Evolutionary conservation across 2,888 invertebrate species (phyloP).

Genomic region (Julus scanicus): DNA sequence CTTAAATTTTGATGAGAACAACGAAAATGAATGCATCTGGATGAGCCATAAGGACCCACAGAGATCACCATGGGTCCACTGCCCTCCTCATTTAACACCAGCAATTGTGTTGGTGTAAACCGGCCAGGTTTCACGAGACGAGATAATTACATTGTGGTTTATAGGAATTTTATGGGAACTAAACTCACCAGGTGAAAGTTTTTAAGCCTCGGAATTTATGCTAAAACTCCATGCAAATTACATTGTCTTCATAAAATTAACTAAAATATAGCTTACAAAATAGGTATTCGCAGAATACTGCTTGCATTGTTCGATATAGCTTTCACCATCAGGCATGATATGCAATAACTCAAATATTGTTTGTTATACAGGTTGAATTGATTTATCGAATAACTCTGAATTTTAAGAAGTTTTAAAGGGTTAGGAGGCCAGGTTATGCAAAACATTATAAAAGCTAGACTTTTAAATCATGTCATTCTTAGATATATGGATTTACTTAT

Average conservation of each 20-base stretch:
- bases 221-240: neutral
- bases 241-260: neutral
- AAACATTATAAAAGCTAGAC: neutral
- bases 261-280: neutral
- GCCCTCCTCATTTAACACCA: neutral
- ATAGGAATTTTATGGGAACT: neutral
- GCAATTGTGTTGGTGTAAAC: neutral
- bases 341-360: too few relatives aligned
- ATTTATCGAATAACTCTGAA: too few relatives aligned
- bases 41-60: neutral
- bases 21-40: neutral
- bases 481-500: neutral
- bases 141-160: neutral
- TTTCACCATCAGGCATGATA: too few relatives aligned
- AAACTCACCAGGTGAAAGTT: neutral
- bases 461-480: neutral
- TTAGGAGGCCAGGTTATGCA: neutral
- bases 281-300: too few relatives aligned
- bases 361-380: too few relatives aligned
- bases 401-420: neutral
- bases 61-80: constrained; percentile 15
- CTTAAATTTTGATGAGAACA: neutral
- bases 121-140: neutral
- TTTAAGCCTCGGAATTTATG: neutral
- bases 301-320: too few relatives aligned